Evolutionary conservation across 2,113 vertebrate genomes (phyloP).

Genomic region (Mesoclemmys tuberculata): DNA sequence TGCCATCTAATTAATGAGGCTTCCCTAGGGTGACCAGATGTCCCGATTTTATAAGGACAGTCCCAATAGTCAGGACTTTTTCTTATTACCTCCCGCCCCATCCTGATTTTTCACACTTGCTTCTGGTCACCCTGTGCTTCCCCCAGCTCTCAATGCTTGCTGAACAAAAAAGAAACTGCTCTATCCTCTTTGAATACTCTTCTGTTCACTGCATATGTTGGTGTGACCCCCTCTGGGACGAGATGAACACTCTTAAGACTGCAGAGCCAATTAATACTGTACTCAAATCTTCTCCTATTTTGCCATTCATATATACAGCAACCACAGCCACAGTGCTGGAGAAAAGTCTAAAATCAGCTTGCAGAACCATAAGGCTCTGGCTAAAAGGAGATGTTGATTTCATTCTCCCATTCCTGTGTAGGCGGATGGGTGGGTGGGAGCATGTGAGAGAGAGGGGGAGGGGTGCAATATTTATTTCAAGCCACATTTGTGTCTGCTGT

Average conservation of each 20-base stretch:
- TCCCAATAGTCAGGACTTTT: too few species aligned
- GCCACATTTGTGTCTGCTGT: conserved; percentile 55
- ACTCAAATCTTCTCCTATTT: neutral
- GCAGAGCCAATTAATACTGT: neutral
- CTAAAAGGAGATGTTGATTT: conserved; percentile 73
- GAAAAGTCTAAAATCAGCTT: neutral
- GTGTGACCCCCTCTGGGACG: rapidly evolving
- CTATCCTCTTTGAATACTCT: rapidly evolving
- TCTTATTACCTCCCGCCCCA: too few species aligned
- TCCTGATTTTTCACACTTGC: too few species aligned
- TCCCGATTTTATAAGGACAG: too few species aligned
- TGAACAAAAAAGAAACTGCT: rapidly evolving
- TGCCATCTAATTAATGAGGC: rapidly evolving
- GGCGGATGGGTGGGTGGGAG: conserved; percentile 66
- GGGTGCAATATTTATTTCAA: conserved; percentile 67
- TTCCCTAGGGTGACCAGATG: neutral
- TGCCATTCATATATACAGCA: neutral
- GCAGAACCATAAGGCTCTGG: neutral
- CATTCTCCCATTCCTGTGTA: conserved; percentile 54
- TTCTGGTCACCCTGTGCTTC: too few species aligned
- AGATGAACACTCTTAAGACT: neutral
- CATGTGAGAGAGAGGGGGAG: conserved; percentile 38
- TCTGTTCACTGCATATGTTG: rapidly evolving
- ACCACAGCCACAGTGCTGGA: neutral
- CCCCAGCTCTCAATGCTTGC: rapidly evolving